Evolutionary conservation across 2,797 vertebrate species (phyloP).

Genomic region (Eupleurogrammus muticus): DNA sequence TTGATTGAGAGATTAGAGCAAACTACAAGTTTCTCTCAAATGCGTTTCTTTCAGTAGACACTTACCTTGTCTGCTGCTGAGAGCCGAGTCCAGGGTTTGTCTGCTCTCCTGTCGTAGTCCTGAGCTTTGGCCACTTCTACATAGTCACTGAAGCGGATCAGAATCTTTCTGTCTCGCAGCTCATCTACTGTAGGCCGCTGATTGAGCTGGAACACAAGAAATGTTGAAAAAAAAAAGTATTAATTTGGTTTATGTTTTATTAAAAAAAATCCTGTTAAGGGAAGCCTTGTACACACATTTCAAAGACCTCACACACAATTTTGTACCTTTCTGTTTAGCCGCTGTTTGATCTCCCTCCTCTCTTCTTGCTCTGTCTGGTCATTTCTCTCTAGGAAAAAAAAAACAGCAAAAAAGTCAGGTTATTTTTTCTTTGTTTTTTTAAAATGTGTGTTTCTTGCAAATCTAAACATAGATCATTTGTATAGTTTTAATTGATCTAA

Average conservation of each 20-base stretch:
- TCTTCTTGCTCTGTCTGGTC: slow-evolving; percentile 98
- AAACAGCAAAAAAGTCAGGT: slow-evolving; percentile 15
- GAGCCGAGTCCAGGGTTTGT: slow-evolving; percentile 98
- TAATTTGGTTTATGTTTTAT: not conserved
- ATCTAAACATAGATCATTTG: not conserved
- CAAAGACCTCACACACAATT: not conserved
- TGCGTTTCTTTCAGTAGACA: not conserved
- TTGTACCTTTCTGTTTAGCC: slow-evolving; percentile 96
- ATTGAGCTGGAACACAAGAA: slow-evolving; percentile 88
- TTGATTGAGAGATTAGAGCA: not conserved
- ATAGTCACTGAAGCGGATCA: slow-evolving; percentile 99
- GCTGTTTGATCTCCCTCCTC: slow-evolving; percentile 97
- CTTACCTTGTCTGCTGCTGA: slow-evolving; percentile 97
- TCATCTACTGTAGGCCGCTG: slow-evolving; percentile 98
- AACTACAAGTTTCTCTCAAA: not conserved
- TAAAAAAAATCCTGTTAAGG: not conserved
- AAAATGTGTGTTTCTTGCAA: not conserved
- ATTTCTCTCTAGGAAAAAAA: slow-evolving; percentile 89
- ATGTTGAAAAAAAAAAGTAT: not conserved
- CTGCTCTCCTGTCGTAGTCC: slow-evolving; percentile 98
- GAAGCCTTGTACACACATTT: not conserved
- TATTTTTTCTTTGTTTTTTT: not conserved
- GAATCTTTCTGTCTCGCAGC: slow-evolving; percentile 96
- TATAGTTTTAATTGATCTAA: not conserved
- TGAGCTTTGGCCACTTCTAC: slow-evolving; percentile 99